Percentiles rank a stretch among this genome's conserved stretches.
Evolutionary conservation across 2,113 vertebrate genomes (phyloP).

Genomic region (Ramphastos sulfuratus): DNA sequence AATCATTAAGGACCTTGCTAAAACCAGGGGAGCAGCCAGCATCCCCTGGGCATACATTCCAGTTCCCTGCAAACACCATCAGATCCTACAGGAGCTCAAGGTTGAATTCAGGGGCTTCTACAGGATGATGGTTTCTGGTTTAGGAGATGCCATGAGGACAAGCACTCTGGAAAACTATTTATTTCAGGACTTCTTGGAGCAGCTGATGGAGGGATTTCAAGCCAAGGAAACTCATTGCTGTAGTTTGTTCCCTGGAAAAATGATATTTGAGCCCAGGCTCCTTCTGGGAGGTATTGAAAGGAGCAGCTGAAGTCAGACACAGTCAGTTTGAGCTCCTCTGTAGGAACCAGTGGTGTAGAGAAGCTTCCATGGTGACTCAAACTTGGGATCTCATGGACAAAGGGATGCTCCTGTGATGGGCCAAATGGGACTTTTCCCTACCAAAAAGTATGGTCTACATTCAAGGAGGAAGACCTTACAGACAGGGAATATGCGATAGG

Average conservation of each 20-base stretch:
- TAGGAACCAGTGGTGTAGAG: background rate
- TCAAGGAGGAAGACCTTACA: background rate
- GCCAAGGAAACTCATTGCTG: conserved; percentile 9
- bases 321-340: background rate
- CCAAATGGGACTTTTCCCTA: background rate
- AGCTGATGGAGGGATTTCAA: background rate
- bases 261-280: background rate
- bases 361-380: background rate
- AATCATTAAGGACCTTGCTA: rapidly evolving
- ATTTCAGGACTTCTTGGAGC: background rate
- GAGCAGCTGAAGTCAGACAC: background rate
- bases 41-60: background rate
- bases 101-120: background rate
- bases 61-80: background rate
- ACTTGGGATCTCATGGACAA: rapidly evolving
- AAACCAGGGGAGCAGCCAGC: background rate
- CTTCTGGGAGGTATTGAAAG: rapidly evolving
- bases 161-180: background rate
- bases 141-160: background rate
- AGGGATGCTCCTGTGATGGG: background rate
- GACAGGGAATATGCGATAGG: no score
- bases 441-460: background rate
- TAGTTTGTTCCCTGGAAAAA: conserved; percentile 11
- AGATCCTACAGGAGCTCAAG: background rate
- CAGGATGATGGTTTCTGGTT: background rate